Percentiles rank a stretch among this genome's conserved stretches.
These are phyloP conservation scores for Xylota segnis DNA, from an alignment of 2,888 invertebrate species.

Conservation along the genomic window DNA sequence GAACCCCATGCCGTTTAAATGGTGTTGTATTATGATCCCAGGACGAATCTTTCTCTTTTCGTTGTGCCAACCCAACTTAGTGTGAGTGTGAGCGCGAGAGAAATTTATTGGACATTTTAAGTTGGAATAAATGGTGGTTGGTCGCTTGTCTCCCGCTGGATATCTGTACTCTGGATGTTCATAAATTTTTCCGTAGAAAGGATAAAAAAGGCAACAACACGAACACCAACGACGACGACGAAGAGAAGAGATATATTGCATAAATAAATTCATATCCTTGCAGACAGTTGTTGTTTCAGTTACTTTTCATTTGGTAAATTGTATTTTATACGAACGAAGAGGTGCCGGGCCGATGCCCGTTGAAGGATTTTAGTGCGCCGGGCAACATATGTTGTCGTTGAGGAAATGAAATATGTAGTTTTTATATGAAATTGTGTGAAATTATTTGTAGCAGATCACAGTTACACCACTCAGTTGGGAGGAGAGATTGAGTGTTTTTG, in stretches of 20 bases:
- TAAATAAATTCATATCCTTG: constrained; percentile 75
- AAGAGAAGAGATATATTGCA: constrained; percentile 69
- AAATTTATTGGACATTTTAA: constrained; percentile 77
- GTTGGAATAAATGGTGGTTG: constrained; percentile 77
- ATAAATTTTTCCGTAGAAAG: constrained; percentile 60
- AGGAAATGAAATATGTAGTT: constrained; percentile 26
- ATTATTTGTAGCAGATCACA: constrained; percentile 26
- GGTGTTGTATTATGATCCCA: constrained; percentile 79
- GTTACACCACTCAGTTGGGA: not conserved
- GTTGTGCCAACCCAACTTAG: constrained; percentile 37
- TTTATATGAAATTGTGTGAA: constrained; percentile 26
- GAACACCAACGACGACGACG: constrained; percentile 42
- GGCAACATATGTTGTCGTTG: constrained; percentile 43
- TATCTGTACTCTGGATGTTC: constrained; percentile 70
- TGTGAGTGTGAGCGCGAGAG: constrained; percentile 62
- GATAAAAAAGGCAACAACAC: constrained; percentile 25
- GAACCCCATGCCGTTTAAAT: constrained; percentile 80
- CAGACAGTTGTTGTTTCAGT: constrained; percentile 76
- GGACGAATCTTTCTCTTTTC: constrained; percentile 68
- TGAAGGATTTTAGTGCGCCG: constrained; percentile 19
- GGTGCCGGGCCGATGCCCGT: constrained; percentile 1
- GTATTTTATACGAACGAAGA: constrained; percentile 57
- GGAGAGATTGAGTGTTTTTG: not conserved
- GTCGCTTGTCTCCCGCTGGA: constrained; percentile 73
- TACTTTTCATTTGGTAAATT: constrained; percentile 75